Base-by-base conservation (phyloP, 2,797 vertebrate genomes). In the Hypotaenidia okinawae region DNA sequence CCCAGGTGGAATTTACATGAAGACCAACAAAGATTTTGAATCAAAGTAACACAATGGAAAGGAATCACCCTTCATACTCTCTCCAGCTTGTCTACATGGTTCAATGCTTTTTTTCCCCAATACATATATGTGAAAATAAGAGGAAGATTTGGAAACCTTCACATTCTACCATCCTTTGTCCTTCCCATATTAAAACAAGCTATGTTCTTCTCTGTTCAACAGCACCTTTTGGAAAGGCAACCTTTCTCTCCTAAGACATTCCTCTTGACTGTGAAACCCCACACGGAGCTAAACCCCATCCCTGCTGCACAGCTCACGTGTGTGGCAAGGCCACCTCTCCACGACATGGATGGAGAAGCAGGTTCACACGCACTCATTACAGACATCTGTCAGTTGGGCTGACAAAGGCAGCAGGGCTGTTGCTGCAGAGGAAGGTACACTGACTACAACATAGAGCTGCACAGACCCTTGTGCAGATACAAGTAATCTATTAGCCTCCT, bases 281-380 rank as follows among this genome's bases (percentile, higher is more conserved):
- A 5, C 2, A 4, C 0, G 28, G 68, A 25, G 49, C 66, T 33
- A 49, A 75, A 39, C 27, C n/a, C 25, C 63, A 45, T 25, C 45
- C 73, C 43, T 55, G 13, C 14, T 2, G 27, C 35, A 7, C 4
- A 30, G 17, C 69, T n/a, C 0, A 0, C 2, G 9, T 2, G 1
- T 0, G 2, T 3, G 69, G 37, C 35, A 67, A 59, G 43, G 77
- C 30, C 84, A 43, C 32, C 4, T 21, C 37, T 45, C 55, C 10
- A 2, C 3, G 23, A 16, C 3, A 15, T 0, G 59, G 61, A 13
- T 24, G 63, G 32, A 62, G 47, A 61, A 58, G 55, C 32, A 84
- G 32, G 64, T 62, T 91, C 55, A 61, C 33, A 8, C 5, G 28
- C 15, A 6, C 9, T 5, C 24, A 49, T 49, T 5, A 17, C 33